Evolutionary conservation across 2,888 invertebrate species (phyloP), one percentile per base, ranked within the genome.

Genomic region (Chaetogeoica ovagalla): DNA sequence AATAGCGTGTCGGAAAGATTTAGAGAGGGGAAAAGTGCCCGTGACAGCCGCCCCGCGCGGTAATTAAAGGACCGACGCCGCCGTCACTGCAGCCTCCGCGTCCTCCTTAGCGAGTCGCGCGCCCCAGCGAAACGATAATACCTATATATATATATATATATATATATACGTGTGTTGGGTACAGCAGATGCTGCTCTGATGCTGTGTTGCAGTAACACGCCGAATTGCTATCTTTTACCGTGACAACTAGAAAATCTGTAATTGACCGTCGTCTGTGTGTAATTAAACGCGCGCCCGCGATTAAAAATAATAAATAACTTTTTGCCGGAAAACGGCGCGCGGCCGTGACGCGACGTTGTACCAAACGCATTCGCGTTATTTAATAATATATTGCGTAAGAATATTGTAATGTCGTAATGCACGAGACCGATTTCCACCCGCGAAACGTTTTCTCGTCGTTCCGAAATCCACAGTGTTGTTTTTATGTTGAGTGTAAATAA

Each of bases 11-110:
- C 69, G 68, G 79, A 73, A 62, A 79, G 72, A 73, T 62, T 59
- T 68, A 77, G 30, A 65, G 82, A 82, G 82, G 68, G 66, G 70
- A 70, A 70, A 81, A 76, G 70, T 68, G 70, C 63, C 63, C 76
- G 81, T 60, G 65, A 65, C 74, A 69, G 75, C 43, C 43, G 75
- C 43, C 43, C 30, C 43, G 75, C 63, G 9, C 81, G 73, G 73
- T 74, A 68, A 74, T 74, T 74, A 74, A 74, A 81, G 75, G 74
- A 75, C 70, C 69, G 37, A 30, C 43, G 30, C 2, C 43, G 30
- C 2, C 30, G 4, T 30, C 30, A 2, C 30, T 30, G 30, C 30
- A 30, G 30, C 30, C 30, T 30, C 30, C 30, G 1, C 4, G 1
- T 4, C 30, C 65, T 66, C 65, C 23, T 39, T n/a, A 43, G 65